Conservation (phyloP, 2,113 vertebrate species). For the Myocastor coypus region DNA sequence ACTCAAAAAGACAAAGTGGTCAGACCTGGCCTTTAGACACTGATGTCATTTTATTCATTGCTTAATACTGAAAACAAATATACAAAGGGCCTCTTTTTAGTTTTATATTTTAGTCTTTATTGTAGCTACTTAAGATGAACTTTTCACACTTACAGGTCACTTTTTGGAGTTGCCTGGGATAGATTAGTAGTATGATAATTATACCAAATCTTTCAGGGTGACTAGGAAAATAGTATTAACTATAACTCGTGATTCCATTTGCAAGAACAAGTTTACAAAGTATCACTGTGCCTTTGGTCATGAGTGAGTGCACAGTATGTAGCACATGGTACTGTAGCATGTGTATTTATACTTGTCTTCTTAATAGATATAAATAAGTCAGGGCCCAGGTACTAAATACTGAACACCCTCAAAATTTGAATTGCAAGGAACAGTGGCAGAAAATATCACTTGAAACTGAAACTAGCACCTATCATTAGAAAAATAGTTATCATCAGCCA, state of each 20-base stretch:
- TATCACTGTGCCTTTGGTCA: slow-evolving; percentile 28
- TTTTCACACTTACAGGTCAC: not conserved
- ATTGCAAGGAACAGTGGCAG: slow-evolving; percentile 73
- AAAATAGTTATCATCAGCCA: slow-evolving; percentile 65
- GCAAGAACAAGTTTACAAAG: slow-evolving; percentile 32
- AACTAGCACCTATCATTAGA: slow-evolving; percentile 63
- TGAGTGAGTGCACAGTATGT: not conserved
- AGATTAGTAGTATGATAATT: not conserved
- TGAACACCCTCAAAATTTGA: slow-evolving; percentile 72
- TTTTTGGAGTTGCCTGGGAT: slow-evolving; percentile 20
- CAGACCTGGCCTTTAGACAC: slow-evolving; percentile 21
- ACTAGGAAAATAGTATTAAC: not conserved
- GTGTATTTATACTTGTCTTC: slow-evolving; percentile 40
- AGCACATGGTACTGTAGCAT: not conserved
- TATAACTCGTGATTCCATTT: slow-evolving; percentile 3
- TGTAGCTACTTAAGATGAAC: slow-evolving; percentile 13
- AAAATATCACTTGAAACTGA: slow-evolving; percentile 77
- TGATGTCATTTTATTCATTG: not conserved
- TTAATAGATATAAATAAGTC: slow-evolving; percentile 69
- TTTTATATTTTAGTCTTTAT: not conserved
- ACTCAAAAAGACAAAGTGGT: not conserved
- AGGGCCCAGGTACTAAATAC: slow-evolving; percentile 57
- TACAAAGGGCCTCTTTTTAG: not conserved
- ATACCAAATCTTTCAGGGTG: slow-evolving; percentile 9
- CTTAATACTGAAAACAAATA: not conserved